phyloP scores from a whole-genome alignment of 2,797 vertebrate genomes.

The Monodelphis domestica region DNA sequence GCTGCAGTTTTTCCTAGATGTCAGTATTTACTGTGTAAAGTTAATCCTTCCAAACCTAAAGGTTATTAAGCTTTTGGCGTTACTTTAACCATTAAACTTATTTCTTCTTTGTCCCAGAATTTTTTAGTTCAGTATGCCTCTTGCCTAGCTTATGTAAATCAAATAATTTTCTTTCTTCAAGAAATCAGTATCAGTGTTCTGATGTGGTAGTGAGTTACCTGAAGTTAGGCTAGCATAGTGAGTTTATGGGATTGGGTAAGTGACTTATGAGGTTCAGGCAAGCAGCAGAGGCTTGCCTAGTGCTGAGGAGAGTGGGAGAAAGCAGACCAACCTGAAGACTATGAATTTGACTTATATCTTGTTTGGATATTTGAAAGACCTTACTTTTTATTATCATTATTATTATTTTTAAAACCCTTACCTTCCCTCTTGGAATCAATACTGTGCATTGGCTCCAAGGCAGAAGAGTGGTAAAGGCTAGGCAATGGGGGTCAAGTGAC shows the following conservation, averaged over 20 bases:
- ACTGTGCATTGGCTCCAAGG: too few relatives aligned
- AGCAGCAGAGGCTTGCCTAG: not conserved
- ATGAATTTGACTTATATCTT: constrained; percentile 9
- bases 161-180: not conserved
- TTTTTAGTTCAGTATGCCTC: not conserved
- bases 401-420: too few relatives aligned
- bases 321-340: not conserved
- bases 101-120: constrained; percentile 7
- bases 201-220: constrained; percentile 18
- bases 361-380: constrained; percentile 5
- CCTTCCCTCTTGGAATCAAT: too few relatives aligned
- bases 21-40: constrained; percentile 50
- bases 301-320: not conserved
- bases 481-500: too few relatives aligned
- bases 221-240: not conserved
- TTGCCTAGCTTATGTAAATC: constrained; percentile 7
- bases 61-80: constrained; percentile 30
- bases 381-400: too few relatives aligned
- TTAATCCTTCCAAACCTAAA: constrained; percentile 9
- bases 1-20: constrained; percentile 29
- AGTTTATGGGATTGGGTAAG: not conserved
- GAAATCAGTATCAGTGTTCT: constrained; percentile 12
- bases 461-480: too few relatives aligned
- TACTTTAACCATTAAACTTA: constrained; percentile 17
- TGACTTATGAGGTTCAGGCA: not conserved